Base-by-base conservation (phyloP, 1,140 invertebrate genomes). In the Aphidius gifuensis region DNA sequence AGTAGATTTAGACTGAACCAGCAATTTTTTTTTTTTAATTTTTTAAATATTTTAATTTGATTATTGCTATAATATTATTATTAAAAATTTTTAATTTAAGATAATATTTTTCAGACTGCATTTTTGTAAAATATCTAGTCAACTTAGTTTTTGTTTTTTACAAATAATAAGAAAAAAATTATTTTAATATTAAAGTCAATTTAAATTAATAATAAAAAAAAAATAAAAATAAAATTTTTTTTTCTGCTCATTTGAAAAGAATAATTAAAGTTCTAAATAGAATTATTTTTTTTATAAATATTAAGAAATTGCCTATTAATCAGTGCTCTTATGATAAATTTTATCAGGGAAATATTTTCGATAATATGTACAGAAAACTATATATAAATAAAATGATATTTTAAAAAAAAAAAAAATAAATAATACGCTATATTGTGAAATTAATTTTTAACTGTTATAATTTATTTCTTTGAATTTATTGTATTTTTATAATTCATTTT, bases 381-480 rank as follows among this genome's bases (percentile, higher is more conserved):
- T 79, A 78, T 71, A 77, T 68, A 77, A 78, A 80, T 78, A n/a
- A 79, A 79, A 79, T 64, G 59, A 76, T 79, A 80, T 80, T 80
- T 79, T 80, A 74, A 66, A 72, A 64, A 64, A 56, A 62, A 63
- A 64, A 32, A 63, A 58, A 49, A n/a, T 4, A 9, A 49, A 11
- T 49, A 1, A 16, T 4, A 11, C 42, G 55, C 32, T 16, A 49
- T 58, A 51, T 61, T 55, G 49, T 56, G 5, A 50, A 38, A 51
- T 49, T 16, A 43, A 57, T 50, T 32, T 58, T 62, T n/a, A n/a
- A n/a, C 6, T 49, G 43, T 40, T 42, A n/a, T 38, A 21, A 39
- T 9, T 47, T 53, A 32, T 9, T 38, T 53, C 32, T 32, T 53
- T 42, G 23, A 62, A 48, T 57, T 40, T 49, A 47, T 11, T 39